Base-by-base conservation (phyloP, 2,797 vertebrate genomes). In the Pangasius mekongensis region DNA sequence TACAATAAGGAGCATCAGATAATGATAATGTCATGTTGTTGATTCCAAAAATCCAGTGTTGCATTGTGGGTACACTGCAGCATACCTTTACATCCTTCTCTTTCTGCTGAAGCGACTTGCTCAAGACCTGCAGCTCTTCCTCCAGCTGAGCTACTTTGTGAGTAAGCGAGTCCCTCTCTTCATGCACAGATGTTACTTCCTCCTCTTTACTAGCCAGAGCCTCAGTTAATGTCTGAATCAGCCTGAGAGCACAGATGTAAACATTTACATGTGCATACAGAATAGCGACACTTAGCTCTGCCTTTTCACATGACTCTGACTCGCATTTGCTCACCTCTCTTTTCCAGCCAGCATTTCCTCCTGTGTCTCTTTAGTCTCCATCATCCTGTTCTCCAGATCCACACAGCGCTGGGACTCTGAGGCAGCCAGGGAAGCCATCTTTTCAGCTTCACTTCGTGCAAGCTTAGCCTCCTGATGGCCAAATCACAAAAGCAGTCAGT, bases 401-500 rank as follows among this genome's bases (percentile, higher is more conserved):
- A 80, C 93, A 92, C 97, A 95, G 66, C 95, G 95, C 88, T 95
- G 95, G 0, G 96, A 95, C 94, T 98, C 97, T 0, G 94, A 94
- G 91, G 96, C 96, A 18, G 96, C 97, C 91, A 97, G 91, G 0
- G 92, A 93, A 0, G 95, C 94, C 95, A 97, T 97, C 56, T 91
- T 93, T 20, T 96, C 93, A 0, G 96, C 96, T 93, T 98, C 96
- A 0, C 77, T 93, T 86, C 93, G 95, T 0, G 97, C 97, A 86
- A 97, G 92, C 88, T 95, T 94, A 84, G 96, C 96, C 91, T 98
- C 97, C 98, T 99, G 93, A 67, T 84, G 9, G 54, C 5, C n/a
- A 81, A 71, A 85, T 30, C 1, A 85, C 11, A 22, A 0, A 81
- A 33, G 0, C 27, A 77, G 22, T 52, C n/a, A 54, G 47, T 60